These are phyloP conservation scores for Aspiorhynchus laticeps DNA, from an alignment of 2,113 vertebrate species.

Conservation along the genomic window DNA sequence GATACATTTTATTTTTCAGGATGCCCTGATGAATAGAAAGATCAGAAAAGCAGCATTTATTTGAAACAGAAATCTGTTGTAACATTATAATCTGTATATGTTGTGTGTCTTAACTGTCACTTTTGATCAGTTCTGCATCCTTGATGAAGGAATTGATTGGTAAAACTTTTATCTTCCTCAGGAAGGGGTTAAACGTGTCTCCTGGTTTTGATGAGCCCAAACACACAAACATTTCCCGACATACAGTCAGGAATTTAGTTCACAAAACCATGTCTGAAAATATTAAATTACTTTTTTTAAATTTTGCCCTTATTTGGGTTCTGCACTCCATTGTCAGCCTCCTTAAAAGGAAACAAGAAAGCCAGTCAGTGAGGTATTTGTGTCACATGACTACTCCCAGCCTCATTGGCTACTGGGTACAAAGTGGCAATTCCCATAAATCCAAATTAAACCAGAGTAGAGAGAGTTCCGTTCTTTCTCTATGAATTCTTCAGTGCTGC, in stretches of 20 bases:
- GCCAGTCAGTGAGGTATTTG: constrained; percentile 56
- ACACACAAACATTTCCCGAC: constrained; percentile 29
- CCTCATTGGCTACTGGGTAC: constrained; percentile 56
- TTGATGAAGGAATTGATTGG: not conserved
- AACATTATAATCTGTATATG: too few relatives aligned
- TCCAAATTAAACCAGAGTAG: constrained; percentile 54
- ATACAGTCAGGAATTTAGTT: constrained; percentile 55
- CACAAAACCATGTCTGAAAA: constrained; percentile 62
- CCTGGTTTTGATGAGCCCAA: not conserved
- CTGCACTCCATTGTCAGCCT: constrained; percentile 49
- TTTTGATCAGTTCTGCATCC: not conserved
- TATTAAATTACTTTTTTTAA: constrained; percentile 64
- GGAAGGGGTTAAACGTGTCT: not conserved
- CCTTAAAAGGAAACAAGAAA: constrained; percentile 73
- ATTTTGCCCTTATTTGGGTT: constrained; percentile 72
- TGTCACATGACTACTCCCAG: constrained; percentile 53
- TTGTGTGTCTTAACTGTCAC: not conserved
- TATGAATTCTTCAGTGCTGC: constrained; percentile 42
- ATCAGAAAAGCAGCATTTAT: not conserved
- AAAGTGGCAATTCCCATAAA: constrained; percentile 55
- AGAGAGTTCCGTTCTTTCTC: constrained; percentile 1
- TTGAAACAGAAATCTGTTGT: not conserved
- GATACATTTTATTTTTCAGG: not conserved
- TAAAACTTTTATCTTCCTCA: not conserved
- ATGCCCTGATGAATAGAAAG: not conserved